These are phyloP conservation scores for Sebastes miniatus DNA, from an alignment of 2,797 vertebrate genomes.

Conservation along the genomic window DNA sequence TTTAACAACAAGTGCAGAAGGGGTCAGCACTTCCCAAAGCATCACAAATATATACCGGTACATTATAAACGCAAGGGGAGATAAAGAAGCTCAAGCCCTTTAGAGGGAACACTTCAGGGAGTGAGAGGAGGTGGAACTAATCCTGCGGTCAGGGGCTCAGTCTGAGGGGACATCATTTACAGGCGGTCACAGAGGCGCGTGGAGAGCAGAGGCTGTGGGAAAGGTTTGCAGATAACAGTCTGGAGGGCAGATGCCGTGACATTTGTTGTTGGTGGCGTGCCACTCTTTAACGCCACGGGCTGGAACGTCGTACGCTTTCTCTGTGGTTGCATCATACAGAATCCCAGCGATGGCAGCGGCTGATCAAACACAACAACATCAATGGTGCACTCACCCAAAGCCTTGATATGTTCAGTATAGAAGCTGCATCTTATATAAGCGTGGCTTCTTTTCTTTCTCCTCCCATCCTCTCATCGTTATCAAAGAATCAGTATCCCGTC, in stretches of 20 bases:
- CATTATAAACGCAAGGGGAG: constrained; percentile 38
- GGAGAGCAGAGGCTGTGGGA: constrained; percentile 38
- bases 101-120: constrained; percentile 38
- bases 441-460: constrained; percentile 20
- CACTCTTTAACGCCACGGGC: constrained; percentile 43
- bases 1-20: constrained; percentile 12
- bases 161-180: constrained; percentile 57
- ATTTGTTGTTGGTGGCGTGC: constrained; percentile 57
- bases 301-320: constrained; percentile 60
- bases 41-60: constrained; percentile 23
- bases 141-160: constrained; percentile 27
- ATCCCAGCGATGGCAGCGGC: constrained; percentile 46
- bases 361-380: constrained; percentile 72
- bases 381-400: constrained; percentile 32
- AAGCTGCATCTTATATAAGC: constrained; percentile 51
- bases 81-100: constrained; percentile 44
- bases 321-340: constrained; percentile 72
- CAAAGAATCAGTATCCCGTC: constrained; percentile 57
- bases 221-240: constrained; percentile 55
- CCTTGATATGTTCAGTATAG: constrained; percentile 46
- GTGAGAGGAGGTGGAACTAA: constrained; percentile 64
- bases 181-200: constrained; percentile 19
- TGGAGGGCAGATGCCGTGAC: constrained; percentile 51
- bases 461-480: constrained; percentile 44
- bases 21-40: constrained; percentile 12